These are phyloP conservation scores for Tetanocera ferruginea DNA, from an alignment of 2,888 invertebrate genomes.

Conservation along the genomic window DNA sequence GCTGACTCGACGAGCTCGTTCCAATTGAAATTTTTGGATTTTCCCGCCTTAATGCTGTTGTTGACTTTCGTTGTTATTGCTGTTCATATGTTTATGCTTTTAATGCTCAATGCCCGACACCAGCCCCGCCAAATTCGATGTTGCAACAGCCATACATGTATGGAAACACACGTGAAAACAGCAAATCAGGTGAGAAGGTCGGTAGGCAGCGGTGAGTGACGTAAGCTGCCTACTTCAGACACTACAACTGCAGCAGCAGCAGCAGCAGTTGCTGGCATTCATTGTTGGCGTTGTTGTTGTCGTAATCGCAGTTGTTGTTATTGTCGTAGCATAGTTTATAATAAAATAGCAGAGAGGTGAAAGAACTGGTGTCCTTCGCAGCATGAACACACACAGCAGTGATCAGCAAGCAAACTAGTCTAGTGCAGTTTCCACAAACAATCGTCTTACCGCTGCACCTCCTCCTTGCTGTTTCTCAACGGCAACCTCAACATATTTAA, in stretches of 20 bases:
- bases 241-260: not conserved
- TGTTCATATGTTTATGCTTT: not conserved
- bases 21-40: slow-evolving; percentile 4
- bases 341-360: slow-evolving; percentile 42
- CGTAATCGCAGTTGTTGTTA: not conserved
- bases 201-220: slow-evolving; percentile 7
- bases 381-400: slow-evolving; percentile 12
- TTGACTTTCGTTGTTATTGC: not conserved
- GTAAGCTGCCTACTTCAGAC: slow-evolving; percentile 19
- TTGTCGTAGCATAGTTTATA: slow-evolving; percentile 22
- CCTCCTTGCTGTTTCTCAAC: too few species aligned
- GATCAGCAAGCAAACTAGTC: not conserved
- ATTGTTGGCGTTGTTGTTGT: not conserved
- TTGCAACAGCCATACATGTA: not conserved
- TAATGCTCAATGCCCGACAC: not conserved
- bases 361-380: slow-evolving; percentile 50
- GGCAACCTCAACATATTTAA: too few species aligned
- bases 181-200: not conserved
- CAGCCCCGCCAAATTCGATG: too few species aligned
- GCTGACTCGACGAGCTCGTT: not conserved
- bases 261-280: not conserved
- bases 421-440: too few species aligned
- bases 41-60: slow-evolving; percentile 4
- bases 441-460: too few species aligned
- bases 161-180: slow-evolving; percentile 6